These are phyloP conservation scores for Chaetops frenatus DNA, from an alignment of 2,113 vertebrate species.

Conservation along the genomic window DNA sequence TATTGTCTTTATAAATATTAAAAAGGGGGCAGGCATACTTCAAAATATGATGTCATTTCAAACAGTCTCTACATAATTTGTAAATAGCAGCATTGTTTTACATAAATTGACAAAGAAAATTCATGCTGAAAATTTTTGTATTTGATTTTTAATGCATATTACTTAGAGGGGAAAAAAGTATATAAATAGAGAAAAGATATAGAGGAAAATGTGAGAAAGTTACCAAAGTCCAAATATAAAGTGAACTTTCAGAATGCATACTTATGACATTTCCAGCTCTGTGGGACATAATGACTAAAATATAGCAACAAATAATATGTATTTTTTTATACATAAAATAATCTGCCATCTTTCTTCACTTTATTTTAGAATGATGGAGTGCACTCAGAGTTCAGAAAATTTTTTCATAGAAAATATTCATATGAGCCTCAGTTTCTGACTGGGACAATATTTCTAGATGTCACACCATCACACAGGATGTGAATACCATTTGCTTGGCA, in stretches of 20 bases:
- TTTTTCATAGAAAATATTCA: background rate
- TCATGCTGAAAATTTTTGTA: background rate
- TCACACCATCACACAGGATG: background rate
- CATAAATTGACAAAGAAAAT: background rate
- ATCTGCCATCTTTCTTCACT: background rate
- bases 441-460: background rate
- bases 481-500: background rate
- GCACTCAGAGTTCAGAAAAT: background rate
- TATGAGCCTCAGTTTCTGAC: background rate
- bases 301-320: background rate
- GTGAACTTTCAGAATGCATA: background rate
- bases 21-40: rapidly evolving
- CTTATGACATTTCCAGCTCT: background rate
- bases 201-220: background rate
- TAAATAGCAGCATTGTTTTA: background rate
- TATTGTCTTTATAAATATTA: background rate
- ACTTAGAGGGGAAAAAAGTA: background rate
- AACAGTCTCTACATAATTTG: background rate
- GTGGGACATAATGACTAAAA: background rate
- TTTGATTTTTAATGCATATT: background rate
- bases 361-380: background rate
- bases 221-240: background rate
- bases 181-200: background rate
- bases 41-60: background rate
- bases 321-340: background rate